Conservation (phyloP, 2,888 invertebrate species). For the Apomyelois bistriatella region DNA sequence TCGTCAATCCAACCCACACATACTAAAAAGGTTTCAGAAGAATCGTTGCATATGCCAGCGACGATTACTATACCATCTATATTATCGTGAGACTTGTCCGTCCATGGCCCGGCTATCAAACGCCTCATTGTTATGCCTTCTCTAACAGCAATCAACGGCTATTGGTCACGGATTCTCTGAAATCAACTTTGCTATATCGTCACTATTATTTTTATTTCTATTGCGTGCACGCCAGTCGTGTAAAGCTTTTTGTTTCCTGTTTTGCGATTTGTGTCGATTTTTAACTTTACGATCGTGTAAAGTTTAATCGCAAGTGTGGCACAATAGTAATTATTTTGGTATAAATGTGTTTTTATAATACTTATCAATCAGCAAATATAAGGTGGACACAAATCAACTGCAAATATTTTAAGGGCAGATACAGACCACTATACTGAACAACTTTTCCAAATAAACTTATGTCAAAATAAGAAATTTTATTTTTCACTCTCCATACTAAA, state of each 20-base stretch:
- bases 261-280: slow-evolving; percentile 6
- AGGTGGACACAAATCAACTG: too few species aligned
- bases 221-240: slow-evolving; percentile 15
- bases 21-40: slow-evolving; percentile 1
- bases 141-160: slow-evolving; percentile 35
- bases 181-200: slow-evolving; percentile 25
- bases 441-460: too few species aligned
- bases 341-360: too few species aligned
- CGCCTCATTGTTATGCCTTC: slow-evolving; percentile 20
- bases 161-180: slow-evolving; percentile 41
- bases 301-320: too few species aligned
- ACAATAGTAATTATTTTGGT: too few species aligned
- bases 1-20: neutral
- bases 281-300: neutral
- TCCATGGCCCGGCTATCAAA: slow-evolving; percentile 29
- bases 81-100: slow-evolving; percentile 37
- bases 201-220: slow-evolving; percentile 17
- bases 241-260: neutral
- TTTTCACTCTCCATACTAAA: too few species aligned
- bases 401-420: too few species aligned
- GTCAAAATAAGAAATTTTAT: too few species aligned
- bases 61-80: slow-evolving; percentile 6
- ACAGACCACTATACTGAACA: too few species aligned
- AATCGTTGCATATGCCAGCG: slow-evolving; percentile 2
- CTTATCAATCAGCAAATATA: too few species aligned